A percentile compares a stretch with the other conserved stretches of the same genome.
phyloP scores from a whole-genome alignment of 2,888 invertebrate genomes.

The Galerucella calmariensis region DNA sequence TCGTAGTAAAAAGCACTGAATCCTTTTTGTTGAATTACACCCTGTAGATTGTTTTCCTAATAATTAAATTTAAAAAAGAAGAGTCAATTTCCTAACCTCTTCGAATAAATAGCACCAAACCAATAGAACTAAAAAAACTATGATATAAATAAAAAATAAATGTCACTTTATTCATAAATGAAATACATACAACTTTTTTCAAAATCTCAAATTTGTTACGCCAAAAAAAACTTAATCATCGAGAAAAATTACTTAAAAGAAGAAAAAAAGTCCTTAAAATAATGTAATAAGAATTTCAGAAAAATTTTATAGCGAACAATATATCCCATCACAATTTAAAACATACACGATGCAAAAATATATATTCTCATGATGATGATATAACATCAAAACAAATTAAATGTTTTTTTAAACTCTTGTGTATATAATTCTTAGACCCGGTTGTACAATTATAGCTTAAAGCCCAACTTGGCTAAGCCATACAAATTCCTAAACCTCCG shows the following conservation, averaged over 20 bases:
- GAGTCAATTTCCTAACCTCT: not conserved
- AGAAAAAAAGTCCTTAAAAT: not conserved
- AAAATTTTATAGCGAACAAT: not conserved
- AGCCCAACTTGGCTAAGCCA: no score
- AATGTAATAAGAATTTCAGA: not conserved
- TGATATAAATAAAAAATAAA: not conserved
- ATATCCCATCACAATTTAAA: not conserved
- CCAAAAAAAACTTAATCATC: not conserved
- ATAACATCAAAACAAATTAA: no score
- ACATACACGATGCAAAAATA: not conserved
- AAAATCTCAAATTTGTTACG: not conserved
- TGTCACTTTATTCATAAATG: not conserved
- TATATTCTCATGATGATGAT: no score
- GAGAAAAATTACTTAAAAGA: not conserved
- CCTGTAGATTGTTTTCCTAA: not conserved
- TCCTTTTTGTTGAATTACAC: not conserved
- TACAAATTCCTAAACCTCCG: no score
- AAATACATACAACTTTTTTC: not conserved
- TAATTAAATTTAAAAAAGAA: not conserved
- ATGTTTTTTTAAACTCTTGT: not conserved
- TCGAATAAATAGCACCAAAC: constrained; percentile 16
- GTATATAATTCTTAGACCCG: not conserved
- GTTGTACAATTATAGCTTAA: no score
- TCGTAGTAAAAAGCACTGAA: not conserved
- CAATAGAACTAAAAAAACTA: not conserved